A percentile compares a stretch with the other conserved stretches of the same genome.
These are phyloP conservation scores for Cyphomyrus discorhynchus DNA, from an alignment of 2,113 vertebrate genomes.

Conservation along the genomic window DNA sequence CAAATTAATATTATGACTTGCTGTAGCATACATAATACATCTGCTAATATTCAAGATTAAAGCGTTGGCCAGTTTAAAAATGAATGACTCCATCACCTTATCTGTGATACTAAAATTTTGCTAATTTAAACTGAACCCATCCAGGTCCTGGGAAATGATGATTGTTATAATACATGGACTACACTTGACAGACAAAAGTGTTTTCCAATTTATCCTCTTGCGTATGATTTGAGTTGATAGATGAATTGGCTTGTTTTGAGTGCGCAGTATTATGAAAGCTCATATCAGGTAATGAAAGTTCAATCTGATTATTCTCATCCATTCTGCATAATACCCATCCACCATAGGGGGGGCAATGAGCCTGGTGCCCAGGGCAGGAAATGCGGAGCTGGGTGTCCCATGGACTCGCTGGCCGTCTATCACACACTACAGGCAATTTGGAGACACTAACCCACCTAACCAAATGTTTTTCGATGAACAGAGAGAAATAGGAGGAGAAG, in stretches of 20 bases:
- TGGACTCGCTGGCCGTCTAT: not conserved
- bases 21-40: not conserved
- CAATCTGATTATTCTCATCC: not conserved
- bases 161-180: not conserved
- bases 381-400: not conserved
- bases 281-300: not conserved
- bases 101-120: not conserved
- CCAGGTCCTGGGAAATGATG: not conserved
- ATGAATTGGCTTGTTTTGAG: not conserved
- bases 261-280: not conserved
- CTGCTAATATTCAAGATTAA: not conserved
- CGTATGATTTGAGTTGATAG: not conserved
- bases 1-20: not conserved
- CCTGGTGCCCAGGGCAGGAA: not conserved
- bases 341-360: not conserved
- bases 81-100: not conserved
- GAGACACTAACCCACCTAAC: not conserved
- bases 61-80: not conserved
- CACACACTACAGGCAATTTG: not conserved
- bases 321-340: not conserved
- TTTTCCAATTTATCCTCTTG: not conserved
- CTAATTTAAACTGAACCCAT: not conserved
- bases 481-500: not conserved
- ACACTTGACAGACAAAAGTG: not conserved
- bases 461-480: not conserved